Percentiles rank a stretch among this genome's conserved stretches.
Conservation (phyloP, 2,113 vertebrate genomes). For the Peromyscus maniculatus region DNA sequence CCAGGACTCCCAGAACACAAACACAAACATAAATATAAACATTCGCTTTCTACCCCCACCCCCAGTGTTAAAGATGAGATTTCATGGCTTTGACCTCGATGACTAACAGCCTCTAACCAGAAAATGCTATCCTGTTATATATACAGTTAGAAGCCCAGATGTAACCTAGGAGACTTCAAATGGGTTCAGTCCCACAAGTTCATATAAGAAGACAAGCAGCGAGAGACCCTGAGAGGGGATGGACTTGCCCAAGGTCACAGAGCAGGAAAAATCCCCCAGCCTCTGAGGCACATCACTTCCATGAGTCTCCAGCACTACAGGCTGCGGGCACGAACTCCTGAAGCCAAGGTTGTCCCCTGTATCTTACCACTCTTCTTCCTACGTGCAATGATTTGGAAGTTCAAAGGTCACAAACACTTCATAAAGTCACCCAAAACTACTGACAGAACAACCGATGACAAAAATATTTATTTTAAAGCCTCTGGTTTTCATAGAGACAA, state of each 20-base stretch:
- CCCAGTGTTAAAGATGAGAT: neutral
- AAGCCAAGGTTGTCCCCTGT: too few relatives aligned
- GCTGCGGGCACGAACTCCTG: neutral
- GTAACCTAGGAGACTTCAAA: neutral
- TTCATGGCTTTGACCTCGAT: neutral
- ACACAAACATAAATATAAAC: neutral
- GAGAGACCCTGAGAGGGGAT: neutral
- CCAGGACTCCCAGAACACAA: neutral
- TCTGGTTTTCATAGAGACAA: constrained; percentile 37
- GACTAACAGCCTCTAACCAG: neutral
- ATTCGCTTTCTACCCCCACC: neutral
- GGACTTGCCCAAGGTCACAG: neutral
- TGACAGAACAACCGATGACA: neutral
- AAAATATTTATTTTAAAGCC: constrained; percentile 29
- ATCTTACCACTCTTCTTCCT: neutral
- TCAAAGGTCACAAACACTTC: neutral
- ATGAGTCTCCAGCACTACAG: neutral
- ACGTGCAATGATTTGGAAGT: neutral
- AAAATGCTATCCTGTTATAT: neutral
- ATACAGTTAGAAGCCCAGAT: neutral
- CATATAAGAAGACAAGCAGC: neutral
- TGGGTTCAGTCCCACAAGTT: neutral
- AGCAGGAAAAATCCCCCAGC: neutral
- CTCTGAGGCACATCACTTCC: neutral
- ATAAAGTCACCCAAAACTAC: constrained; percentile 55